These are phyloP conservation scores for Musca domestica DNA, from an alignment of 1,140 invertebrate genomes.

Conservation along the genomic window DNA sequence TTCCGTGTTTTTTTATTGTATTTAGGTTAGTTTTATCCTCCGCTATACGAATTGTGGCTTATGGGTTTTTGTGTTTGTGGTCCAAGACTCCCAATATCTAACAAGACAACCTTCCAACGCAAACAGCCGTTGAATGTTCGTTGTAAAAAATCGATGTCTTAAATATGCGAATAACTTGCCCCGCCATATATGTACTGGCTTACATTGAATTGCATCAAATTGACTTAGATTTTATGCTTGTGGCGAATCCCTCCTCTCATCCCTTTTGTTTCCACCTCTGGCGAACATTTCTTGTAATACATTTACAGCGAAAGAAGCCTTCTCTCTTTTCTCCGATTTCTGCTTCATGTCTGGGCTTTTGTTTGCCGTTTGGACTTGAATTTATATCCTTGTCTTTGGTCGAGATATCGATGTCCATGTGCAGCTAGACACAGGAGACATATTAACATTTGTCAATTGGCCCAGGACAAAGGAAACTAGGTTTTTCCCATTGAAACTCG, in stretches of 20 bases:
- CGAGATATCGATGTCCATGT: neutral
- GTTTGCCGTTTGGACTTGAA: constrained; percentile 9
- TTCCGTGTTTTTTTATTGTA: too few species aligned
- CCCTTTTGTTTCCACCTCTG: too few species aligned
- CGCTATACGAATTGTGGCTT: constrained; percentile 1
- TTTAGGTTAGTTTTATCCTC: too few species aligned
- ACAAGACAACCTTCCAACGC: too few species aligned
- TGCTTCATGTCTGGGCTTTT: neutral
- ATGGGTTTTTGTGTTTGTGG: neutral
- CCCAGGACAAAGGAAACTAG: too few species aligned
- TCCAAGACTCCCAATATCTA: too few species aligned
- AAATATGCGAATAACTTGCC: constrained; percentile 1
- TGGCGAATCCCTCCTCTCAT: neutral
- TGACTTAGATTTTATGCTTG: constrained; percentile 17
- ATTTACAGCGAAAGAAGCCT: too few species aligned
- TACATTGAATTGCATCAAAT: neutral
- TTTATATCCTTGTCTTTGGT: neutral
- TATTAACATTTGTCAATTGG: neutral
- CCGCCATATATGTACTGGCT: neutral
- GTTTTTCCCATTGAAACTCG: too few species aligned
- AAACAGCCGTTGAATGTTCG: too few species aligned
- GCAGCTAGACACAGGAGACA: neutral
- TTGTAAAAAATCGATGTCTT: too few species aligned
- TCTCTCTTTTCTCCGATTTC: too few species aligned
- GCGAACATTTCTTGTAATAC: too few species aligned